Base-by-base conservation (phyloP, 2,113 vertebrate genomes). In the Eretmochelys imbricata region DNA sequence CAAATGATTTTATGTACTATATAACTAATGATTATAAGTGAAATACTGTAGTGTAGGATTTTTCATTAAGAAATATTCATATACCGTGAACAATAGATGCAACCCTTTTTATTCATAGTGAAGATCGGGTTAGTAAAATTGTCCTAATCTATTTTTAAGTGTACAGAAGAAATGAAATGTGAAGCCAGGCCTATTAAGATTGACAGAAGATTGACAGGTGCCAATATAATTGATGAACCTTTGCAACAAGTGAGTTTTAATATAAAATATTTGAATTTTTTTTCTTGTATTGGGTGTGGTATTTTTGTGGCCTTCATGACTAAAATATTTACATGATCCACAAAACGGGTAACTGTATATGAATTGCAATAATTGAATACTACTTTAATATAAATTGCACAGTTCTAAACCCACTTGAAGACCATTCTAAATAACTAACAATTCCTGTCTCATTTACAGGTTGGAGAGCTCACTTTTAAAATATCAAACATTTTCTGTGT, bases 171-270 rank as follows among this genome's bases (percentile, higher is more conserved):
- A 98, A 99, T 99, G 99, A 99, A 98, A 98, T 98, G 98, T 85
- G 99, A 99, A 98, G 97, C 98, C 85, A 99, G 98, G 94, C 98
- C 99, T 82, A 99, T 99, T 96, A 99, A 99, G 97, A 99, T 99
- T 84, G 99, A 99, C 98, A 98, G 99, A 97, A 99, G 99, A 96
- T 97, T 99, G 92, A 99, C 99, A 0, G 99, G 99, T 97, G 99
- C 99, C 5, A 99, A 98, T 98, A 99, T 99, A 97, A 99, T 99
- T 92, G 99, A 99, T 97, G 99, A 99, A 95, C 99, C 99, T 96
- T 98, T 99, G 90, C 99, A 99, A 95, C 99, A 99, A 99, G 99
- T 99, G 94, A 96, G 96, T 96, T 97, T 91, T 90, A 93, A 86
- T 29, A 50, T 92, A 84, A 82, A 85, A 75, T 88, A 29, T 93